Evolutionary conservation across 35 echinoderm and acorn worm species (phyloP).

Genomic region (Apostichopus parvimensis): DNA sequence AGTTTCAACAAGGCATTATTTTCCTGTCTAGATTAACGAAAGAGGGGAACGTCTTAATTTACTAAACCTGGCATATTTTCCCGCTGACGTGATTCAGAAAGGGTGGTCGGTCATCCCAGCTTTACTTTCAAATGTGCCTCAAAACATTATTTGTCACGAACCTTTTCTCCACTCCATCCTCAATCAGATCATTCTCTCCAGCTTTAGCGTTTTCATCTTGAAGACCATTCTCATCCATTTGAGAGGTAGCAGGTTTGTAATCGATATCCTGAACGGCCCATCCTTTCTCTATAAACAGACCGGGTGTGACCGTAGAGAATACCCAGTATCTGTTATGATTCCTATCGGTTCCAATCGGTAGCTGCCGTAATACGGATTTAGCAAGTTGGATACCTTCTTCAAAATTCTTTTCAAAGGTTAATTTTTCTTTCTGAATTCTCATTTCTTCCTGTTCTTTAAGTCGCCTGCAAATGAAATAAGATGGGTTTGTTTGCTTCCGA

Average conservation of each 20-base stretch:
- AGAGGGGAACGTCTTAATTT: too few relatives aligned
- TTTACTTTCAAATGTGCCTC: too few relatives aligned
- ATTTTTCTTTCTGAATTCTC: constrained; percentile 62
- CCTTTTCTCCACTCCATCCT: constrained; percentile 36
- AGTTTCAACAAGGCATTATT: too few relatives aligned
- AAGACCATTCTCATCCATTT: neutral
- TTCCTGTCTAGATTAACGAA: too few relatives aligned
- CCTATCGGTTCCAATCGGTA: constrained; percentile 80
- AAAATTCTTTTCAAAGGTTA: constrained; percentile 81
- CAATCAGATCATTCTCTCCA: neutral
- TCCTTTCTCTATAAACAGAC: constrained; percentile 95
- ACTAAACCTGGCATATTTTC: neutral
- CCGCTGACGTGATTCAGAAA: too few relatives aligned
- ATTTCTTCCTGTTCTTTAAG: constrained; percentile 79
- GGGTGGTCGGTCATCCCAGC: neutral
- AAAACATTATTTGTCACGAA: neutral
- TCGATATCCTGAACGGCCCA: constrained; percentile 75
- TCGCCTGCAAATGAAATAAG: constrained; percentile 45
- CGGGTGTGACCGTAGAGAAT: constrained; percentile 81
- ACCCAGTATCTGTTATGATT: constrained; percentile 96
- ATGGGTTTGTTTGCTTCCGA: too few relatives aligned
- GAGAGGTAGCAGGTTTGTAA: constrained; percentile 30
- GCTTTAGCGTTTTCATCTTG: constrained; percentile 17
- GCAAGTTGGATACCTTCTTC: constrained; percentile 85
- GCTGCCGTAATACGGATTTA: constrained; percentile 66